Evolutionary conservation across 2,797 vertebrate species (phyloP), one percentile per base, ranked within the genome.

Genomic region (Amblyopsis hoosieri): DNA sequence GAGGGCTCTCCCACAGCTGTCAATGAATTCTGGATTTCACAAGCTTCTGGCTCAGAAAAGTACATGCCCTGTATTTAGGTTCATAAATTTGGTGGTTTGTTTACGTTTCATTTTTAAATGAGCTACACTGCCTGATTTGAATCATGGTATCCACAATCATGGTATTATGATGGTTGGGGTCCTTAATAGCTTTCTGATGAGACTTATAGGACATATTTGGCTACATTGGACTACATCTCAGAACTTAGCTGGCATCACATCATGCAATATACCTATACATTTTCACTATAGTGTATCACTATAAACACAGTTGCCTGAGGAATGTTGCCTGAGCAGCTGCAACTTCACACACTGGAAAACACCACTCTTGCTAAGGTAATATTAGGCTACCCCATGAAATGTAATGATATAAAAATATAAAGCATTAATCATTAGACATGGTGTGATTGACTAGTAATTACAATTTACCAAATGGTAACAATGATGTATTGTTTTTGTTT

Each of bases 141-240:
- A 71, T 29, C 23, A 29, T 29, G 23, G 23, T 23, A 23, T 23
- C 23, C 23, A 83, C 80, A 66, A 67, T 77, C 64, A 65, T 55
- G 59, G 75, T 61, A 62, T 69, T 69, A 75, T 54, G 55, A 37
- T 57, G 64, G 54, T 55, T 19, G 66, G 62, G 78, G 76, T 67
- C 79, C 68, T 57, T 65, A 45, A 63, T 71, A 60, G 81, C 82
- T 88, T 84, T 81, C 84, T 75, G 83, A 86, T 84, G 78, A 85
- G 23, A 29, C 23, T 29, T 29, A 4, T 29, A 4, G 49, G 48
- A 12, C 64, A 51, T 60, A 68, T 62, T 60, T 29, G n/a, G 46
- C 66, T 46, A 9, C 57, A 60, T 19, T 14, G 9, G 42, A 14
- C 53, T 45, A 4, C 7, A n/a, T 37, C 49, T 46, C 10, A 14